These are phyloP conservation scores for Gymnodraco acuticeps DNA, from an alignment of 2,797 vertebrate genomes.

Conservation along the genomic window DNA sequence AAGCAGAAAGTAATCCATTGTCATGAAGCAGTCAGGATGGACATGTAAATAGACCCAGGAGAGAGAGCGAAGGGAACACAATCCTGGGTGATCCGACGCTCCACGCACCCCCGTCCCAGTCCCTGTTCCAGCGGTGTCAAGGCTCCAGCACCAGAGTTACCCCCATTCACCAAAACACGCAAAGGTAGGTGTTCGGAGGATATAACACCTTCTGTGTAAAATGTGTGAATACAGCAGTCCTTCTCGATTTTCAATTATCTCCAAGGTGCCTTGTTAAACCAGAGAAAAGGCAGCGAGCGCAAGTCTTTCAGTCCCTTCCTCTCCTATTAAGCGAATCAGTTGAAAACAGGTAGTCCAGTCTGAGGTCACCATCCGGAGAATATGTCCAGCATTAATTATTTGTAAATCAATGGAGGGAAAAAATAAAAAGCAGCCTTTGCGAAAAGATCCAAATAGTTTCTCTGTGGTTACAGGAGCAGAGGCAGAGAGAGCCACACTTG, in stretches of 20 bases:
- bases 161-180: slow-evolving; percentile 74
- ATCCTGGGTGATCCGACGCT: slow-evolving; percentile 75
- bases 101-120: slow-evolving; percentile 66
- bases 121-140: slow-evolving; percentile 73
- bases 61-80: slow-evolving; percentile 63
- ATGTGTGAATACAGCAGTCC: slow-evolving; percentile 28
- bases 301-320: slow-evolving; percentile 58
- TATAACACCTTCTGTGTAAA: slow-evolving; percentile 36
- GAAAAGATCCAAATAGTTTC: slow-evolving; percentile 62
- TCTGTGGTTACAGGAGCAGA: slow-evolving; percentile 56
- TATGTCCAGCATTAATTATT: slow-evolving; percentile 56
- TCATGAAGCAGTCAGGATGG: slow-evolving; percentile 81
- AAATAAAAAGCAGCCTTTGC: slow-evolving; percentile 23
- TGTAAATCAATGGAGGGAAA: slow-evolving; percentile 3
- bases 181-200: slow-evolving; percentile 37
- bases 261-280: slow-evolving; percentile 56
- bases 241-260: slow-evolving; percentile 44
- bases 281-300: slow-evolving; percentile 41
- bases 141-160: slow-evolving; percentile 64
- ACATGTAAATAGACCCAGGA: slow-evolving; percentile 83
- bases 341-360: slow-evolving; percentile 71
- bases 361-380: slow-evolving; percentile 61
- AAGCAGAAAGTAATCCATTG: slow-evolving; percentile 90
- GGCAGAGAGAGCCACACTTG: slow-evolving; percentile 51
- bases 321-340: slow-evolving; percentile 43